Base-by-base conservation (phyloP, 2,113 vertebrate species). In the Cottus gobio region DNA sequence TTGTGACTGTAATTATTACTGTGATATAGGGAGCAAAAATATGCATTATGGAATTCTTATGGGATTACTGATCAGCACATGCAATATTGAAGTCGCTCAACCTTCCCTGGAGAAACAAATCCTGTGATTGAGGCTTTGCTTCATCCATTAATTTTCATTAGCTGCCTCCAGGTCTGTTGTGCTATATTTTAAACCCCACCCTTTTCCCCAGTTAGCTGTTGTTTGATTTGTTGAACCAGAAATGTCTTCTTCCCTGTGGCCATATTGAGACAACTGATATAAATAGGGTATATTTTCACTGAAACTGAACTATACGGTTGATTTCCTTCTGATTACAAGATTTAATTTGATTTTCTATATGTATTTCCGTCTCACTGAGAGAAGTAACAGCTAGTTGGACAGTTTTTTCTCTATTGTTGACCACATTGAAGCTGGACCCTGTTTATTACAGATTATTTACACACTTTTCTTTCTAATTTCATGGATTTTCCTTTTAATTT, bases 121-220 rank as follows among this genome's bases (percentile, higher is more conserved):
- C 63, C 79, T 60, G 36, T 85, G 72, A 81, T 72, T 75, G 37
- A 58, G 69, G 61, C 57, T 85, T 79, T 73, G 44, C 57, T 77
- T 80, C 31, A 71, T 72, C 58, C 62, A 68, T 70, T 69, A 26
- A 75, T 75, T 83, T 79, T 74, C 69, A 83, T 80, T 82, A 61
- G 56, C 60, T 42, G 48, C 26, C 26, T 31, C 42, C 64, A 42
- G 52, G 66, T 44, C 36, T 72, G 3, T 36, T 70, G 63, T 56
- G 74, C 74, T 81, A 26, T 65, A 30, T 69, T 78, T 75, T 66
- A 64, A 75, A 24, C 10, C 24, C 16, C 22, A 1, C 18, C 46
- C 61, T 52, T 13, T 48, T 74, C 16, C 18, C 13, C 28, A 62
- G 56, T 48, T 18, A 62, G 28, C 28, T 77, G 64, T 44, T 50